Percentiles rank a stretch among this genome's conserved stretches.
phyloP scores from a whole-genome alignment of 2,888 invertebrate genomes.

The Trachelus troglodyta region DNA sequence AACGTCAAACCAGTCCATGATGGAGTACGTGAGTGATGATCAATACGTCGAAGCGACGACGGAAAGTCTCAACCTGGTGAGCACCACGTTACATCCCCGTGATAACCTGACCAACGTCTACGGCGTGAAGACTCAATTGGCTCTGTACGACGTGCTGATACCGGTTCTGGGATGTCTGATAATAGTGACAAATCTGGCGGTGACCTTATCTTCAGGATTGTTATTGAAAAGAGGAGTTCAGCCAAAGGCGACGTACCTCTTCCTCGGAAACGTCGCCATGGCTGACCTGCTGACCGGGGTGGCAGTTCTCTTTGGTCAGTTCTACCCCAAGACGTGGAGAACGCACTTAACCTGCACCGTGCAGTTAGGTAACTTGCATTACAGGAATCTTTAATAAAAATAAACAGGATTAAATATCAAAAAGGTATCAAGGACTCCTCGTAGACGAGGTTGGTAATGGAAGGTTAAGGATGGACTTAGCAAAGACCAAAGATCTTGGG shows the following conservation, averaged over 20 bases:
- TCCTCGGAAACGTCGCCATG: conserved; percentile 75
- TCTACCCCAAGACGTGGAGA: conserved; percentile 61
- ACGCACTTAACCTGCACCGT: conserved; percentile 63
- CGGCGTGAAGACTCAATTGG: conserved; percentile 63
- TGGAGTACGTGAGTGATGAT: too few species aligned
- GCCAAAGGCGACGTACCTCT: conserved; percentile 74
- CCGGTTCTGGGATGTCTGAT: conserved; percentile 71
- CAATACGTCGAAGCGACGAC: too few species aligned
- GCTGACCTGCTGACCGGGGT: conserved; percentile 75
- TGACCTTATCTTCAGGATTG: conserved; percentile 76
- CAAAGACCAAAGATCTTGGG: too few species aligned
- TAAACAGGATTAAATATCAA: not conserved
- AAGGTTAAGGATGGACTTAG: too few species aligned
- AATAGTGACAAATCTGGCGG: conserved; percentile 71
- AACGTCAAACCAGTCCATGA: too few species aligned
- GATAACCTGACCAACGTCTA: conserved; percentile 8
- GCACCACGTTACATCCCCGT: not conserved
- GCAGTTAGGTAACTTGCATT: conserved; percentile 59
- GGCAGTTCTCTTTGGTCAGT: conserved; percentile 70
- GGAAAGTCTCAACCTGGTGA: too few species aligned
- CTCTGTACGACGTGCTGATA: conserved; percentile 70
- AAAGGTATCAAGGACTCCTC: too few species aligned
- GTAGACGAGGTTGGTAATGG: too few species aligned
- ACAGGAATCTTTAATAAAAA: not conserved
- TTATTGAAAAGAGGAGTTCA: conserved; percentile 74